Percentiles rank a stretch among this genome's conserved stretches.
Conservation (phyloP, 2,797 vertebrate genomes). For the Pangasius mekongensis region DNA sequence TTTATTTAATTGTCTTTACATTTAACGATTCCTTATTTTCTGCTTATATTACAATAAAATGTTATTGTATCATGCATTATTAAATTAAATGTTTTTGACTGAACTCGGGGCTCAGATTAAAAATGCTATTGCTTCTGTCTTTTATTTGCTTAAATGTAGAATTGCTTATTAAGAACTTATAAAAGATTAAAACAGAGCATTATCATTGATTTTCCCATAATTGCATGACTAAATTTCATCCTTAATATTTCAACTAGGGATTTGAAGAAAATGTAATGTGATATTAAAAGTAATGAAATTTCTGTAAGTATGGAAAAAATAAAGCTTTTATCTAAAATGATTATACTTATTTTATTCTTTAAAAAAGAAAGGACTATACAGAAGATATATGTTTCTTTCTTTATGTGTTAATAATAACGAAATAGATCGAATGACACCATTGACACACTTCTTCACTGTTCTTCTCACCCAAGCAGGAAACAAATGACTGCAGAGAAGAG, state of each 20-base stretch:
- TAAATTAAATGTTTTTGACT: conserved; percentile 84
- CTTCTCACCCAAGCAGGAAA: conserved; percentile 43
- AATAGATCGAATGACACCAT: conserved; percentile 49
- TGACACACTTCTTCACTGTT: conserved; percentile 54
- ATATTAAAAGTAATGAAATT: conserved; percentile 39
- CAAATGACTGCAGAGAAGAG: conserved; percentile 51
- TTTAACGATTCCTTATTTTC: conserved; percentile 81
- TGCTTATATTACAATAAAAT: conserved; percentile 77
- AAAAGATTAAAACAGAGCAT: conserved; percentile 79
- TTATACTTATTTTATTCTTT: not conserved
- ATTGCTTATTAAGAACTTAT: conserved; percentile 89
- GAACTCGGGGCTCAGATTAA: conserved; percentile 80
- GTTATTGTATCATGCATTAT: conserved; percentile 85
- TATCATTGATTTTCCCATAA: conserved; percentile 85
- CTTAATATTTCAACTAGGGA: conserved; percentile 81
- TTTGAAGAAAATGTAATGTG: conserved; percentile 40
- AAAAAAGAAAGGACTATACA: conserved; percentile 27
- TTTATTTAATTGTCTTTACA: conserved; percentile 84
- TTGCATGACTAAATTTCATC: conserved; percentile 78
- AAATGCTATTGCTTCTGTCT: conserved; percentile 83
- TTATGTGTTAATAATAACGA: conserved; percentile 16
- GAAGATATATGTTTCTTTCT: not conserved
- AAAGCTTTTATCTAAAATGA: not conserved
- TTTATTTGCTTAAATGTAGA: conserved; percentile 87
- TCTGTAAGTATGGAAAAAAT: conserved; percentile 5